Base-by-base conservation (phyloP, 2,113 vertebrate genomes). In the Pseudolaguvia tuberculata region DNA sequence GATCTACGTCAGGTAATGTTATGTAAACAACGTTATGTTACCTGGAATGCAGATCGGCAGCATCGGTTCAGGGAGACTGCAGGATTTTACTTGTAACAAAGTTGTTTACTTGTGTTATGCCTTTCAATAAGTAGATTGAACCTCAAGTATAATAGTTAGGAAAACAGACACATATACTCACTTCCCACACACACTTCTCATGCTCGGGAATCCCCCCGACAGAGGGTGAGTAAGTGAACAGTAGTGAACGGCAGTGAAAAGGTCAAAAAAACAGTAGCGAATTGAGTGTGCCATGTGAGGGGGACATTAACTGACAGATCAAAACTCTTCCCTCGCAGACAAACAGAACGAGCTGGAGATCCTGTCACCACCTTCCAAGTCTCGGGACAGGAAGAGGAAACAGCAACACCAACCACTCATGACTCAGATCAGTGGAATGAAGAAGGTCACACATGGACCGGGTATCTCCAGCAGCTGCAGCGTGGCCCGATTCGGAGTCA, bases 341-440 rank as follows among this genome's bases (percentile, higher is more conserved):
- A 99, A 98, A 83, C 96, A 98, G 89, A 98, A 98, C 14, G 96
- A 99, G 23, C 87, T 99, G 90, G 97, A 99, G 87, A 94, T 99
- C 57, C 96, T 96, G 0, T 97, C 94, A 80, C 93, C 95, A 10
- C 94, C 94, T n/a, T 91, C 95, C 76, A 98, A 98, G 79, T 92
- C 93, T 45, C 88, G 94, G 76, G 95, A 97, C 72, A 96, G 96
- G 85, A 98, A 97, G 92, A 94, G 95, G 74, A 93, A 94, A 29
- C 94, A 96, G 88, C 93, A 92, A 79, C 87, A 92, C 82, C 93
- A 92, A 82, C 93, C 94, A 87, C 95, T 95, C 79, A 98, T 98
- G 96, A 95, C 93, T 2, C 96, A 98, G 86, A 97, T 98, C 85
- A 98, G 95, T 0, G 96, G 94, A 6, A 96, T 97, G 80, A 96